A percentile compares a stretch with the other conserved stretches of the same genome.
phyloP scores from a whole-genome alignment of 2,797 vertebrate genomes.

The Gobionotothen gibberifrons region DNA sequence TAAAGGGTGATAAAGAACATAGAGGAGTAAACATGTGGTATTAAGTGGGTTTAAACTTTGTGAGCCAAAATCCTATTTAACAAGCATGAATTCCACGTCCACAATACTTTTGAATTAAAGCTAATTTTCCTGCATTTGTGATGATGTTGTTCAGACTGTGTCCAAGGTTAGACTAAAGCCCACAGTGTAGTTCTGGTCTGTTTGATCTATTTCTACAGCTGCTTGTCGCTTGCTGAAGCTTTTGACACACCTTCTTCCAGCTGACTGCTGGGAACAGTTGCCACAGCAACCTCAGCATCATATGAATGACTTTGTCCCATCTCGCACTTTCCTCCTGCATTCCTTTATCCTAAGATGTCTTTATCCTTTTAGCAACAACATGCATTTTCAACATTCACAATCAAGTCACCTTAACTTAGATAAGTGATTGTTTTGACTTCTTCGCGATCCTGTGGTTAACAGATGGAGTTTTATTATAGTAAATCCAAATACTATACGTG shows the following conservation, averaged over 20 bases:
- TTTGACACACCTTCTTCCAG: constrained; percentile 57
- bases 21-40: constrained; percentile 2
- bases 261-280: constrained; percentile 69
- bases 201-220: constrained; percentile 13
- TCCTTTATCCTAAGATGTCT: constrained; percentile 10
- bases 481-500: constrained; percentile 18
- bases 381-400: neutral
- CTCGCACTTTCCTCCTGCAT: constrained; percentile 37
- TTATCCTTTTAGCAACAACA: constrained; percentile 13
- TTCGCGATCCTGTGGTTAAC: neutral
- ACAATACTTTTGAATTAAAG: neutral
- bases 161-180: constrained; percentile 4
- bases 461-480: neutral
- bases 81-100: neutral
- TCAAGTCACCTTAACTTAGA: neutral
- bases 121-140: neutral
- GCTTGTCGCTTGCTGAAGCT: constrained; percentile 28
- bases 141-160: neutral
- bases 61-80: constrained; percentile 5
- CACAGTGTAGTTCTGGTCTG: neutral
- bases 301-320: constrained; percentile 67
- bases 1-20: constrained; percentile 5
- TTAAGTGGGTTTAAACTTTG: neutral
- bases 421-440: neutral
- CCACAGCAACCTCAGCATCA: constrained; percentile 77